These are phyloP conservation scores for Pavo muticus DNA, from an alignment of 2,113 vertebrate genomes.

Conservation along the genomic window DNA sequence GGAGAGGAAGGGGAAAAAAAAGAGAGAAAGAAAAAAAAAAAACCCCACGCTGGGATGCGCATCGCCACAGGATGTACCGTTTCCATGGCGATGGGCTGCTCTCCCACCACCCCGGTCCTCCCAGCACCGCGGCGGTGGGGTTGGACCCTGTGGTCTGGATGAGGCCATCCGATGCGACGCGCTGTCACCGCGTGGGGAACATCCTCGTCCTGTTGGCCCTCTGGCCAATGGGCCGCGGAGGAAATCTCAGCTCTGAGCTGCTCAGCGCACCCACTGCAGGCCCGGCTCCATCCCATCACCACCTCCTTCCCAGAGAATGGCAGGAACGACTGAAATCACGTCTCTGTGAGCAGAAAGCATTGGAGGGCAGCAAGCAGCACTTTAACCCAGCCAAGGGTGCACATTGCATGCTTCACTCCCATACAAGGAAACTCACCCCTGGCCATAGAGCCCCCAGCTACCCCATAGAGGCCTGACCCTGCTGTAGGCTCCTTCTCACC, in stretches of 20 bases:
- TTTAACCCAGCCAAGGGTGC: neutral
- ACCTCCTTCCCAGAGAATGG: neutral
- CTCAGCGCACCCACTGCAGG: neutral
- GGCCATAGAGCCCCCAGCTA: neutral
- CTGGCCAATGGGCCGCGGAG: neutral
- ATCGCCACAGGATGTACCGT: constrained; percentile 43
- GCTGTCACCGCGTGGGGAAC: neutral
- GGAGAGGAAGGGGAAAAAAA: neutral
- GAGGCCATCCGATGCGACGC: accelerated
- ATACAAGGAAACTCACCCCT: neutral
- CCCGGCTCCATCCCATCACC: neutral
- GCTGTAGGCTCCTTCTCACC: accelerated
- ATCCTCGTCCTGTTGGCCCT: neutral
- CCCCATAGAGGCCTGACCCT: neutral
- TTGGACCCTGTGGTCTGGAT: accelerated
- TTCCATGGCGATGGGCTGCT: constrained; percentile 60
- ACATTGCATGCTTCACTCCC: neutral
- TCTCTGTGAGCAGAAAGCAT: neutral
- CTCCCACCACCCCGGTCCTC: neutral
- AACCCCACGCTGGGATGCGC: neutral
- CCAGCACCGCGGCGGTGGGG: neutral
- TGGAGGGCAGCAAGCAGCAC: neutral
- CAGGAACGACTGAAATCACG: neutral
- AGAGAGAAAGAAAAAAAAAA: neutral
- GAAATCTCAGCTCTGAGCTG: accelerated